These are phyloP conservation scores for Enteromius treurensis DNA, from an alignment of 2,797 vertebrate species.

Conservation along the genomic window DNA sequence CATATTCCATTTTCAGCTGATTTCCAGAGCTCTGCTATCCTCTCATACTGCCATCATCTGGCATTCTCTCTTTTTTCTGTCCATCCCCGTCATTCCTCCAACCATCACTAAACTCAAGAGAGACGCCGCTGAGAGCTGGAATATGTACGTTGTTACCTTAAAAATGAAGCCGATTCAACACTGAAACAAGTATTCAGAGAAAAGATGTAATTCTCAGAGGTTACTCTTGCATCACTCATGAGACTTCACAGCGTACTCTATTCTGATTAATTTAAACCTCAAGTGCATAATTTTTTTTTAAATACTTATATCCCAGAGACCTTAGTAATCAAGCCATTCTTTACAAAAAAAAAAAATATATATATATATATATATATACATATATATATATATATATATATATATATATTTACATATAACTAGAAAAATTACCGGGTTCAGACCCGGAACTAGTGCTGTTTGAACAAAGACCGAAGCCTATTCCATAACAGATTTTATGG, in stretches of 20 bases:
- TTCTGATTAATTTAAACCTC: constrained; percentile 1
- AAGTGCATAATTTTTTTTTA: background rate
- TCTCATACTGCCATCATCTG: background rate
- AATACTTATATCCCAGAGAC: background rate
- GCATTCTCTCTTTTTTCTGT: constrained; percentile 2
- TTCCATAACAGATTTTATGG: too few species aligned
- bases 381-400: background rate
- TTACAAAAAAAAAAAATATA: background rate
- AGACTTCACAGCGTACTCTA: background rate
- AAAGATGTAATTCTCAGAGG: constrained; percentile 5
- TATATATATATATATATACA: background rate
- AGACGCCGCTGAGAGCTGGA: background rate
- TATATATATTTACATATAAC: background rate
- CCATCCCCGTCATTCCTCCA: background rate
- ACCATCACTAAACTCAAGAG: constrained; percentile 7
- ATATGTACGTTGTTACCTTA: constrained; percentile 15
- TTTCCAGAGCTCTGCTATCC: background rate
- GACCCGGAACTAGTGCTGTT: too few species aligned
- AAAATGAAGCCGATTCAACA: constrained; percentile 64
- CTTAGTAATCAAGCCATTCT: background rate
- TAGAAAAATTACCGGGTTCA: too few species aligned
- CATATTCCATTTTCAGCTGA: constrained; percentile 28
- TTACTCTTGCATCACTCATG: constrained; percentile 6
- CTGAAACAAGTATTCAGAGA: constrained; percentile 46
- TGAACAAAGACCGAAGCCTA: too few species aligned